Base-by-base conservation (phyloP, 2,888 invertebrate species). In the Habrosyne pyritoides region DNA sequence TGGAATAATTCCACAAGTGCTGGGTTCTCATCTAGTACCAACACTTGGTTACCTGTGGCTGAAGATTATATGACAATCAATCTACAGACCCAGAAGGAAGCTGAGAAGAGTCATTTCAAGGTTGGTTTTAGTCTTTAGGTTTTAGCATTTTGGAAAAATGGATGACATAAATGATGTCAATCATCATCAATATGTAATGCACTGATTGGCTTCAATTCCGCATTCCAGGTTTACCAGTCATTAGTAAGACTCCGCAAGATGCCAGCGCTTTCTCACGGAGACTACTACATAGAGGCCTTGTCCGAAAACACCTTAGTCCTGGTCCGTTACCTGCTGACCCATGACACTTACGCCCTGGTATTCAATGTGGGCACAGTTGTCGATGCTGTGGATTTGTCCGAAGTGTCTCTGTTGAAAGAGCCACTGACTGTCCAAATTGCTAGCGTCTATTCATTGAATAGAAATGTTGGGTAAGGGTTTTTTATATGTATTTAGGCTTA, bases 31-130 rank as follows among this genome's bases (percentile, higher is more conserved):
- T 88, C 81, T 0, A 87, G 69, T 5, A 72, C 72, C 0, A 77
- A 70, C 0, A 94, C 95, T 0, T 96, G 96, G 96, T 75, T 96
- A 5, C 96, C 96, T 0, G 90, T 96, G 0, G 92, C 95, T 57
- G 75, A 88, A 0, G 94, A 95, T 71, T 95, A 94, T 72, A 70
- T 65, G 60, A 85, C 80, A 2, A 77, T 94, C 6, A 96, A 96
- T 77, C 87, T 94, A 14, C 87, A 79, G 48, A 84, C 75, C 0
- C 94, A 95, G 68, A 91, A 91, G 48, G 69, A 69, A 0, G 84
- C 87, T 0, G 54, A 64, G 0, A 77, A 86, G 1, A 95, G 95
- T 49, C 93, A 94, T 59, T 93, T 90, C 56, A 93, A 88, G 79
- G 89, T 87, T 30, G 55, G 14, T 48, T 5, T 28, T 28, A 8